phyloP scores from a whole-genome alignment of 2,113 vertebrate species.

The Danionella cerebrum region DNA sequence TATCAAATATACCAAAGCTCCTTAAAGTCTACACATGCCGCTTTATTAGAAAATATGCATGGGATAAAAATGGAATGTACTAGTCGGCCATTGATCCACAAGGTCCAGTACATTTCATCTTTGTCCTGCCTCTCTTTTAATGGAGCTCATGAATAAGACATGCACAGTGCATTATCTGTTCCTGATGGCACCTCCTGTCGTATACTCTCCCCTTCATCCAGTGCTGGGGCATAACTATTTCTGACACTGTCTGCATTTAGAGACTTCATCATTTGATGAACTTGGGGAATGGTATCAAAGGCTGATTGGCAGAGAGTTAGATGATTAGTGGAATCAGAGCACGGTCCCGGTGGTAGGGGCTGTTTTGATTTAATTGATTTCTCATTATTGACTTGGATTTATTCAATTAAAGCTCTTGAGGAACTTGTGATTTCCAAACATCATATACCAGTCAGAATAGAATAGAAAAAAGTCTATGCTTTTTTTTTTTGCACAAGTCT shows the following conservation, averaged over 20 bases:
- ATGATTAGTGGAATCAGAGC: background rate
- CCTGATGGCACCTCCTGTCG: background rate
- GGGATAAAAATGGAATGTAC: background rate
- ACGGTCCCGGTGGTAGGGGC: background rate
- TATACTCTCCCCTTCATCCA: background rate
- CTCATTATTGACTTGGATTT: background rate
- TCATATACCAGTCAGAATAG: too few relatives aligned
- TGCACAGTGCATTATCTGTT: background rate
- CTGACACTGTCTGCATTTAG: too few relatives aligned
- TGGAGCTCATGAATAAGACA: background rate
- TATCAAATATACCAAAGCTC: background rate
- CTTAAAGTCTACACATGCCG: background rate
- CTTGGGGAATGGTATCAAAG: background rate
- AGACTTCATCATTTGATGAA: background rate
- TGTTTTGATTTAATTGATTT: background rate
- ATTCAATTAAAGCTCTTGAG: background rate
- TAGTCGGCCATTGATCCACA: too few relatives aligned
- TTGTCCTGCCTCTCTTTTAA: background rate
- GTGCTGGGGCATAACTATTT: too few relatives aligned
- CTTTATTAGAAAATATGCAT: background rate
- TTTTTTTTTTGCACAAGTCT: too few relatives aligned
- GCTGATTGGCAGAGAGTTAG: background rate
- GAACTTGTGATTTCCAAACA: background rate
- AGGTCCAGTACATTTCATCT: background rate
- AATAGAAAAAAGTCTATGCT: too few relatives aligned